Conservation (phyloP, 2,888 invertebrate species). For the Ellobium chinense region DNA sequence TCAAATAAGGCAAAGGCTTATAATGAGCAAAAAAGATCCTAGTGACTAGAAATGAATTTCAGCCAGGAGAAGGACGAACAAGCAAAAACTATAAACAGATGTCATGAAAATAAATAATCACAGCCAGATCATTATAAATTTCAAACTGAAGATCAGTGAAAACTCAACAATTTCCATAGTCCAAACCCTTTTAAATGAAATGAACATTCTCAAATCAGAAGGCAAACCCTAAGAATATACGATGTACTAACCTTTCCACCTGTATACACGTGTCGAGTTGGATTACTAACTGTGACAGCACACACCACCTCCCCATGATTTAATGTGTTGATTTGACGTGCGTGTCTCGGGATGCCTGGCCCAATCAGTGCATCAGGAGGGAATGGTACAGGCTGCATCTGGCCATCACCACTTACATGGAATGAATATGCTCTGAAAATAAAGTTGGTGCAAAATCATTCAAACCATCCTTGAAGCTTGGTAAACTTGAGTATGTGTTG, state of each 20-base stretch:
- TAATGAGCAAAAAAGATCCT: too few relatives aligned
- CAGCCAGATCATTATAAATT: background rate
- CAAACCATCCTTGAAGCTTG: too few relatives aligned
- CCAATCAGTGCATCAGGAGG: constrained; percentile 95
- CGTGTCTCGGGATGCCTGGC: constrained; percentile 95
- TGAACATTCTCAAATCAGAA: too few relatives aligned
- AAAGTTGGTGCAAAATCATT: too few relatives aligned
- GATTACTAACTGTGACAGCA: constrained; percentile 93
- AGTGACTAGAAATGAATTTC: too few relatives aligned
- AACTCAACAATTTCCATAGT: background rate
- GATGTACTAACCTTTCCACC: constrained; percentile 89
- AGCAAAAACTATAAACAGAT: too few relatives aligned
- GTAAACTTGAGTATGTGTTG: too few relatives aligned
- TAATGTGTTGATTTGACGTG: constrained; percentile 92
- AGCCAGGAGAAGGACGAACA: too few relatives aligned
- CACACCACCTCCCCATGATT: constrained; percentile 98
- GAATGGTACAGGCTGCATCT: constrained; percentile 90
- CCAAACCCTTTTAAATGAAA: too few relatives aligned
- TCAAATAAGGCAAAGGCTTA: too few relatives aligned
- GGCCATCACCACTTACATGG: constrained; percentile 86
- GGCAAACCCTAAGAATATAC: too few relatives aligned
- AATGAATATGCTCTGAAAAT: constrained; percentile 92
- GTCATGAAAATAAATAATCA: too few relatives aligned
- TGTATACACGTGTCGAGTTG: constrained; percentile 85
- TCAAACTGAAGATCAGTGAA: background rate